Evolutionary conservation across 2,888 invertebrate genomes (phyloP), one percentile per base, ranked within the genome.

Genomic region (Trichacis sp.): DNA sequence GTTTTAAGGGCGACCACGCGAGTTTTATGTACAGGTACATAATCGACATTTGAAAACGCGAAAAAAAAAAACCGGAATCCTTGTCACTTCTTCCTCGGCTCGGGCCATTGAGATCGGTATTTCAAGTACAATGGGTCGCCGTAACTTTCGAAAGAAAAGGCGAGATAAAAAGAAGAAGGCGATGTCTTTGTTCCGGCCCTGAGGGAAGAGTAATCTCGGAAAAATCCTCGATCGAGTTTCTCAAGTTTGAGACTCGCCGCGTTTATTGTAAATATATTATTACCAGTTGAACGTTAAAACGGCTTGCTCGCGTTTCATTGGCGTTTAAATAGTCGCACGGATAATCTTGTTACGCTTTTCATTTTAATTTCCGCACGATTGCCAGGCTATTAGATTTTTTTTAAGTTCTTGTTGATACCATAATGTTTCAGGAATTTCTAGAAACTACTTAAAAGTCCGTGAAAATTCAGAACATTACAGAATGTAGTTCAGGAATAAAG

Each of bases 71-170:
- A 1, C 14, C 14, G 17, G 12, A 36, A 40, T 42, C 6, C 12
- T 36, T 18, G 49, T 49, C 36, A 36, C 18, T 19, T 18, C 17
- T 19, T 18, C 11, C 38, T 18, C 12, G 49, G 36, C 19, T 36
- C 36, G 36, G 36, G 51, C 55, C 24, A 48, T 40, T 40, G 55
- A 42, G 48, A 48, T 55, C 48, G 55, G 48, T 48, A 48, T 48
- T 55, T 48, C 48, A 48, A 55, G 48, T 29, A 48, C 48, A 55
- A 55, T 55, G 20, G 55, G 48, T 55, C 48, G 55, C 48, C 30
- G 48, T 55, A 55, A 55, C 48, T 55, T 55, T 47, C 40, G 48
- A 29, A 24, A 29, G 33, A 54, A 46, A 47, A 38, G 40, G 38
- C 46, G 36, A 43, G 36, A 46, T 29, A 54, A 54, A 54, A 54